A percentile compares a stretch with the other conserved stretches of the same genome.
phyloP scores from a whole-genome alignment of 2,888 invertebrate genomes.

The Chrysolina oricalcia region DNA sequence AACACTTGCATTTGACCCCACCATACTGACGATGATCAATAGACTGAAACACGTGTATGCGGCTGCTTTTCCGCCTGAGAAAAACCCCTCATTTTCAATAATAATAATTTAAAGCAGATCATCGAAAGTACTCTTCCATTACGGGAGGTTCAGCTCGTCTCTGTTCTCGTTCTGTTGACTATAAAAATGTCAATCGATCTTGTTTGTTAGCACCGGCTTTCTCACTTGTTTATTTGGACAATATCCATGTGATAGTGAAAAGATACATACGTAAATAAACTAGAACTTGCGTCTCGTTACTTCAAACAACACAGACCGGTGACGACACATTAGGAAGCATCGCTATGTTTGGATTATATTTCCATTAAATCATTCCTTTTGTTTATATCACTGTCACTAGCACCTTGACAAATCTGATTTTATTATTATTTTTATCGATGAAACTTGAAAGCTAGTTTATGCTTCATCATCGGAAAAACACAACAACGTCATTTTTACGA shows the following conservation, averaged over 20 bases:
- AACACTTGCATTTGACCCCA: too few relatives aligned
- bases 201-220: too few relatives aligned
- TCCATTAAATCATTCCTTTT: neutral
- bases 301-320: neutral
- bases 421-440: conserved; percentile 7
- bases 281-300: neutral
- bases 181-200: too few relatives aligned
- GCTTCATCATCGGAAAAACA: conserved; percentile 13
- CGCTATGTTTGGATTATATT: neutral
- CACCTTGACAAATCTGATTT: neutral
- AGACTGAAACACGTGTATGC: too few relatives aligned
- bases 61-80: too few relatives aligned
- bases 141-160: neutral
- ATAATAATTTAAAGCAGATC: too few relatives aligned
- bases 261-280: neutral
- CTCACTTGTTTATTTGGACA: neutral
- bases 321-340: neutral
- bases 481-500: conserved; percentile 18
- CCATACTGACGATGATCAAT: too few relatives aligned
- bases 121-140: too few relatives aligned
- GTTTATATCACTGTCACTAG: neutral
- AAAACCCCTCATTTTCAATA: too few relatives aligned
- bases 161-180: neutral
- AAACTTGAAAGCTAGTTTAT: conserved; percentile 6
- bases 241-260: neutral